Base-by-base conservation (phyloP, 2,797 vertebrate genomes). In the Sebastiscus albofasciatus region DNA sequence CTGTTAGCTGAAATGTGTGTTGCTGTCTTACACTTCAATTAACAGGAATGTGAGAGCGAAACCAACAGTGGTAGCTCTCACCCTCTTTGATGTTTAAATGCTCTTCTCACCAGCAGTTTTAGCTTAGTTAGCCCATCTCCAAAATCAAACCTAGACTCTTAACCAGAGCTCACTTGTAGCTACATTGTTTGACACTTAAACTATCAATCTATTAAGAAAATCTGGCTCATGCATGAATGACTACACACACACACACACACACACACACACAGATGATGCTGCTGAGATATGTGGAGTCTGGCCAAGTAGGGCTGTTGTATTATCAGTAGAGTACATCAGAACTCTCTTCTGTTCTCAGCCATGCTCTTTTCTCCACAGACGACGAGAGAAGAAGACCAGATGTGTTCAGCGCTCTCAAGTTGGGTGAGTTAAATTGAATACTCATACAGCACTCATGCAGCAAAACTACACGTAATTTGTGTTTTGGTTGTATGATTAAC, bases 321-420 rank as follows among this genome's bases (percentile, higher is more conserved):
- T 42, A 29, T 72, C 49, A 61, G 26, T 29, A 29, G 29, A 62
- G 31, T 8, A 5, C n/a, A 42, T 68, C 65, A 79, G 34, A 67
- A 5, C 39, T 29, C 56, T 59, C 6, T 5, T 61, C 36, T 87
- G 54, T n/a, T 80, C 71, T 80, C 34, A 77, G 20, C 29, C 3
- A 20, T 33, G 24, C 61, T 70, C 54, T 8, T 90, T 84, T 84
- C 72, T 75, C 66, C 36, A 75, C 91, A 96, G 96, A 96, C 29
- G 94, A 96, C 16, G 97, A 98, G 84, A 98, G 97, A 88, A 96
- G 94, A 75, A 96, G 98, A 56, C 98, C 98, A 65, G 98, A 99
- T 90, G 95, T 99, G 82, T 99, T 99, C 93, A 96, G 96, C 68
- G 98, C 98, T 61, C 94, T 99, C 88, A 99, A 99, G 92, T 81